phyloP scores from a whole-genome alignment of 2,113 vertebrate species.

The Genyomyrus donnyi region DNA sequence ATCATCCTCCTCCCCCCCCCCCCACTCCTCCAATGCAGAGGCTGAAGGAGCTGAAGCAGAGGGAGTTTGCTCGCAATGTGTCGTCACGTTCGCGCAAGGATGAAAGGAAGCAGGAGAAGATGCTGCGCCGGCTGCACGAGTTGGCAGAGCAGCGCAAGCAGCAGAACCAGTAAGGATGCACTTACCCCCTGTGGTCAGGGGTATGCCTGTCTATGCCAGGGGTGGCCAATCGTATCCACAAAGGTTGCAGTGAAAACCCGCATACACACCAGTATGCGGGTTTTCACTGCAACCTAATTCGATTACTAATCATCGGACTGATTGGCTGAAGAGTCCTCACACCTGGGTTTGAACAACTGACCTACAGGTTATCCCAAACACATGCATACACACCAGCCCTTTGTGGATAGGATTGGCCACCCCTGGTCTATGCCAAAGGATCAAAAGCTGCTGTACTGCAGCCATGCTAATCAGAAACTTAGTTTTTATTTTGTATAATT shows the following conservation, averaged over 20 bases:
- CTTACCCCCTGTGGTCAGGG: not conserved
- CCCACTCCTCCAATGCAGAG: slow-evolving; percentile 60
- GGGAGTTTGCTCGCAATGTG: slow-evolving; percentile 96
- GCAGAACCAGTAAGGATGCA: slow-evolving; percentile 66
- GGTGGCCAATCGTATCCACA: too few relatives aligned
- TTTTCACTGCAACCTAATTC: too few relatives aligned
- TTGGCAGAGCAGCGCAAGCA: slow-evolving; percentile 91
- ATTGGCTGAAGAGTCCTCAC: too few relatives aligned
- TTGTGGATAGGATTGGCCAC: too few relatives aligned
- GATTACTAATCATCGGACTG: too few relatives aligned
- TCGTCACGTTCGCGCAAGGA: slow-evolving; percentile 88
- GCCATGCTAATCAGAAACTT: not conserved
- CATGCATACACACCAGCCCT: too few relatives aligned
- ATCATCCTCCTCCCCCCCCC: not conserved
- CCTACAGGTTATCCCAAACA: too few relatives aligned
- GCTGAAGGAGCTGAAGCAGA: slow-evolving; percentile 95
- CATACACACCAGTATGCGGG: too few relatives aligned
- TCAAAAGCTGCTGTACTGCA: not conserved
- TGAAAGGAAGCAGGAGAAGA: slow-evolving; percentile 90
- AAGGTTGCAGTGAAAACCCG: too few relatives aligned
- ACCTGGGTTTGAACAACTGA: too few relatives aligned
- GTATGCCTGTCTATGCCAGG: not conserved
- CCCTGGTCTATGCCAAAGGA: not conserved
- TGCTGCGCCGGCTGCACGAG: slow-evolving; percentile 82
- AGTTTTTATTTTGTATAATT: not conserved